Percentiles rank a stretch among this genome's conserved stretches.
Conservation (phyloP, 1,140 invertebrate species). For the Linepithema humile region DNA sequence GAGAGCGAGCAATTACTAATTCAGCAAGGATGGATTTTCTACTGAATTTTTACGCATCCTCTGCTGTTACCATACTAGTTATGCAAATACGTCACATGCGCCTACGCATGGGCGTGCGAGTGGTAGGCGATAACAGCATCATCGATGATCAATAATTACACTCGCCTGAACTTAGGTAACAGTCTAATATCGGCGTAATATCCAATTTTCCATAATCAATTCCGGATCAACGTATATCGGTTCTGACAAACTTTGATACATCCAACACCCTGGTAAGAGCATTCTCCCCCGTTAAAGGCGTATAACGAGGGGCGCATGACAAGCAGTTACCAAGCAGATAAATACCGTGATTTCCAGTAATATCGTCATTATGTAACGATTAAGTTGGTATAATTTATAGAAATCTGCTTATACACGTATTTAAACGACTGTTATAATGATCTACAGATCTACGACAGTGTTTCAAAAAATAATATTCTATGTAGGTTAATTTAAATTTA, state of each 20-base stretch:
- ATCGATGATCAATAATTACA: conserved; percentile 50
- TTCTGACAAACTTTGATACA: conserved; percentile 50
- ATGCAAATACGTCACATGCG: conserved; percentile 47
- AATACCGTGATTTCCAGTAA: neutral
- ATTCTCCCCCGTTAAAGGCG: neutral
- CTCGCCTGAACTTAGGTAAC: conserved; percentile 56
- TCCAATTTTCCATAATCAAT: conserved; percentile 61
- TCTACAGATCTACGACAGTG: too few species aligned
- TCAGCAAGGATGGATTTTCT: conserved; percentile 26
- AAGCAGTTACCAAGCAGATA: neutral
- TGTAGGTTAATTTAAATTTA: too few species aligned
- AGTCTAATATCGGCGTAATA: conserved; percentile 40
- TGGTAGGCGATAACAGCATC: conserved; percentile 47
- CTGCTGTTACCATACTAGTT: neutral
- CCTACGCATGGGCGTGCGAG: conserved; percentile 17
- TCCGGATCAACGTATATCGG: conserved; percentile 46
- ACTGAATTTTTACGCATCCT: neutral
- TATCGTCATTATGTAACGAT: neutral
- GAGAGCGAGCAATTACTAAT: conserved; percentile 54
- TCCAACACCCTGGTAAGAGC: conserved; percentile 18
- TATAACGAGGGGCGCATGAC: conserved; percentile 29
- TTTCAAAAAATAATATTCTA: too few species aligned
- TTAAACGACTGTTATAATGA: too few species aligned
- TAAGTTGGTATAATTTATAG: neutral
- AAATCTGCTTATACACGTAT: neutral